phyloP scores from a whole-genome alignment of 2,888 invertebrate species.

The Lissonota sp. region DNA sequence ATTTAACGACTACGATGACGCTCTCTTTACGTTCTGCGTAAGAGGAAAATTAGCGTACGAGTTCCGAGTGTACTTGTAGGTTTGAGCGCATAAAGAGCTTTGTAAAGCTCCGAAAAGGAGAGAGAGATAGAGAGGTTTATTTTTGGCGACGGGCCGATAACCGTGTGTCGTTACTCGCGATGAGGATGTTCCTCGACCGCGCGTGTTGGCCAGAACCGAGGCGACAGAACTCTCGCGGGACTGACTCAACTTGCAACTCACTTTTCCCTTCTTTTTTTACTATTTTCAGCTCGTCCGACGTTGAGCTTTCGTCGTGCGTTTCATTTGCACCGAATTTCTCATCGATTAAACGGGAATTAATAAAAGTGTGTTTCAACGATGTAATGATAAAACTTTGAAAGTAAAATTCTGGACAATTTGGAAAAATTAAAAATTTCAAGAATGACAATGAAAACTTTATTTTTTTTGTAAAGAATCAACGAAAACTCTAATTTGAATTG shows the following conservation, averaged over 20 bases:
- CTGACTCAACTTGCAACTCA: not conserved
- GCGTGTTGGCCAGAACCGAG: not conserved
- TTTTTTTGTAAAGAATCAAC: no score
- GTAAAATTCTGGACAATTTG: no score
- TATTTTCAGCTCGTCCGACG: no score
- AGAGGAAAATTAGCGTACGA: slow-evolving; percentile 54
- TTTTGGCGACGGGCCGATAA: slow-evolving; percentile 64
- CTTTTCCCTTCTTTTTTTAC: not conserved
- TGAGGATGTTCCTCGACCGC: not conserved
- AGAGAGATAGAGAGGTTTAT: slow-evolving; percentile 57
- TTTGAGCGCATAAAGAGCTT: slow-evolving; percentile 68
- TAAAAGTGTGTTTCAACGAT: no score
- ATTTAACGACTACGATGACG: slow-evolving; percentile 35
- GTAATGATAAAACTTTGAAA: no score
- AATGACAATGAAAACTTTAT: no score
- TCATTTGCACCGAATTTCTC: no score
- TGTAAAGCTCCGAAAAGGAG: slow-evolving; percentile 48
- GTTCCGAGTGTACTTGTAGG: slow-evolving; percentile 7
- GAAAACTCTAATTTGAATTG: no score
- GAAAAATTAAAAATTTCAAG: no score
- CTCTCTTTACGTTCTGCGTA: slow-evolving; percentile 16
- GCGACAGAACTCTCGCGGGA: not conserved
- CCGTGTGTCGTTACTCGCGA: slow-evolving; percentile 31
- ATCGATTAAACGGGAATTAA: no score
- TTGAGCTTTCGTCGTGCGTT: no score